Percentiles rank a stretch among this genome's conserved stretches.
Conservation (phyloP, 2,113 vertebrate species). For the Steatornis caripensis region DNA sequence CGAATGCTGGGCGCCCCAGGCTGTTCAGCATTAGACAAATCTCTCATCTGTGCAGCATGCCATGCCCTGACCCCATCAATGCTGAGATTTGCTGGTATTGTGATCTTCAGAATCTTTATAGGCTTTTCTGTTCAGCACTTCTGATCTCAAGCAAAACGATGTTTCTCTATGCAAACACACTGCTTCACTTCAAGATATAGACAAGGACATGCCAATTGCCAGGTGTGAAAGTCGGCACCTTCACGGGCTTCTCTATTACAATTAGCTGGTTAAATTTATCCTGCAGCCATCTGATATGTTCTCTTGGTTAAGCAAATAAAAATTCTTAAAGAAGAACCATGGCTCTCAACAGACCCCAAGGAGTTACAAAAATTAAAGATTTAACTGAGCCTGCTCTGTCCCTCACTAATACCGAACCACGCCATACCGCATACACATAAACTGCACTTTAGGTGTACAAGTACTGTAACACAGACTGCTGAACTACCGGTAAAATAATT, state of each 20-base stretch:
- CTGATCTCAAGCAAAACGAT: not conserved
- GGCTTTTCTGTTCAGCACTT: not conserved
- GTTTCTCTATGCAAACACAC: not conserved
- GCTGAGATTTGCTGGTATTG: not conserved
- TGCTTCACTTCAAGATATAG: not conserved
- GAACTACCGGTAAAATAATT: not conserved
- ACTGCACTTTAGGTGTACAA: not conserved
- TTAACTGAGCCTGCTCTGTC: not conserved
- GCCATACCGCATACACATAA: accelerated
- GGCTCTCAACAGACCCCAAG: not conserved
- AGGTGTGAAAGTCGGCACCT: not conserved
- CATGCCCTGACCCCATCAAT: not conserved
- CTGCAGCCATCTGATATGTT: not conserved
- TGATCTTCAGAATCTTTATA: not conserved
- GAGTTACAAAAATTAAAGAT: not conserved
- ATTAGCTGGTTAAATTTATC: not conserved
- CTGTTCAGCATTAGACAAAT: not conserved
- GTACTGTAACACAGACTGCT: not conserved
- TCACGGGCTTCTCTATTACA: not conserved
- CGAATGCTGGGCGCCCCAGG: not conserved
- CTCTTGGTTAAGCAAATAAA: not conserved
- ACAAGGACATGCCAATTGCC: not conserved
- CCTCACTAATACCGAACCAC: accelerated
- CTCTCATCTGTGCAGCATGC: not conserved
- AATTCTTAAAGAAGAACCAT: not conserved